Base-by-base conservation (phyloP, 2,888 invertebrate species). In the Bedellia somnulentella region DNA sequence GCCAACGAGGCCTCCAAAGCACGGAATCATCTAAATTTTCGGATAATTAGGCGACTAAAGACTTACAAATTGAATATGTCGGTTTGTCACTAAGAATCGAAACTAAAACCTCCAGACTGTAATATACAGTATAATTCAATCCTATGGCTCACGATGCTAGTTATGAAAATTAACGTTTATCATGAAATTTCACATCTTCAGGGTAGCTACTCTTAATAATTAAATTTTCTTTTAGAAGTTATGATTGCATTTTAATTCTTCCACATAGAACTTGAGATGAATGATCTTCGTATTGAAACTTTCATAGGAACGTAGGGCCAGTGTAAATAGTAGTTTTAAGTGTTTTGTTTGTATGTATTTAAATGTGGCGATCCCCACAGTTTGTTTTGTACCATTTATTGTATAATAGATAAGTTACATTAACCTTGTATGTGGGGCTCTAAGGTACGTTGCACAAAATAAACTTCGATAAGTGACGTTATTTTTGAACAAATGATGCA, bases 291-390 rank as follows among this genome's bases (percentile, higher is more conserved):
- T n/a, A n/a, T n/a, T 18, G 11, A 12, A 12, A 27, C 18, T 17
- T 16, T 27, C 11, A 17, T 27, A 9, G 4, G 18, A 17, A 27
- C 17, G 12, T 17, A 27, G 11, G 11, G 11, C 6, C 16, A 16
- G 14, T 42, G 42, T 43, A 44, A 31, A 50, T 52, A 49, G 27
- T 45, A 45, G 42, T 15, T 34, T 36, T 41, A 41, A 40, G 33
- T 25, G 33, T 43, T 42, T 40, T 43, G 43, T 46, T 17, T 27
- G n/a, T n/a, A n/a, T 9, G 18, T 27, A 43, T 35, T 37, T 38
- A 39, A 30, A 37, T 37, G 37, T 42, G 39, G 33, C 9, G 15
- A 9, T 11, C 11, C 27, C 27, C 27, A 27, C 27, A 18, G 11
- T 27, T 21, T 27, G 13, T 27, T 27, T 27, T 27, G 27, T 27